Evolutionary conservation across 1,140 invertebrate species (phyloP), one percentile per base, ranked within the genome.

Genomic region (Pararge aegeria): DNA sequence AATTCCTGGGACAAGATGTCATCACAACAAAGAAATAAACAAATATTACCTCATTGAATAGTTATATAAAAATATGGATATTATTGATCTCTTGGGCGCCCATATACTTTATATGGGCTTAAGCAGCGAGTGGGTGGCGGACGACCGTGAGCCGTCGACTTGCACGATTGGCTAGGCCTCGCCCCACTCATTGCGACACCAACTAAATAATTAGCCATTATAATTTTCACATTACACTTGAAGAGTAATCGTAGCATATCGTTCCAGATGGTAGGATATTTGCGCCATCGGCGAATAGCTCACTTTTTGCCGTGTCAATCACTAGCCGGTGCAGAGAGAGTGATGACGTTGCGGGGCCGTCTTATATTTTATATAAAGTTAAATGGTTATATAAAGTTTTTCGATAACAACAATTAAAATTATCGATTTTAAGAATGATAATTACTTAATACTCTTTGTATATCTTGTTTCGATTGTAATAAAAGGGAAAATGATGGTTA

Each of bases 71-170:
- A 83, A 78, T 80, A 88, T 84, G 74, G 80, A 77, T 79, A 81
- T 80, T 75, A 74, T 73, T 73, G 66, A 78, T 66, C 61, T 73
- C 62, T 73, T 67, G 68, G 76, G 65, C 65, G 57, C 50, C 66
- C 61, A 72, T 75, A 82, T 73, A 77, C 83, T 88, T 66, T 88
- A 84, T 86, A 88, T 84, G 84, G 83, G 62, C 68, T 86, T 88
- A 83, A 88, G 64, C 58, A 59, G 68, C 70, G 75, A 83, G 85
- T 88, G 82, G 85, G 85, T 78, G 80, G 85, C 66, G 66, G 85
- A 60, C 77, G 83, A 75, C 85, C 85, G 68, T 86, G 83, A 88
- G 79, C 75, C 57, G 72, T 64, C 75, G 68, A 61, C 68, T 72
- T 70, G 75, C 76, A 72, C 78, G 78, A 73, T 77, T 80, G 80